A percentile compares a stretch with the other conserved stretches of the same genome.
phyloP scores from a whole-genome alignment of 2,888 invertebrate species.

The Acanthosoma haemorrhoidale region DNA sequence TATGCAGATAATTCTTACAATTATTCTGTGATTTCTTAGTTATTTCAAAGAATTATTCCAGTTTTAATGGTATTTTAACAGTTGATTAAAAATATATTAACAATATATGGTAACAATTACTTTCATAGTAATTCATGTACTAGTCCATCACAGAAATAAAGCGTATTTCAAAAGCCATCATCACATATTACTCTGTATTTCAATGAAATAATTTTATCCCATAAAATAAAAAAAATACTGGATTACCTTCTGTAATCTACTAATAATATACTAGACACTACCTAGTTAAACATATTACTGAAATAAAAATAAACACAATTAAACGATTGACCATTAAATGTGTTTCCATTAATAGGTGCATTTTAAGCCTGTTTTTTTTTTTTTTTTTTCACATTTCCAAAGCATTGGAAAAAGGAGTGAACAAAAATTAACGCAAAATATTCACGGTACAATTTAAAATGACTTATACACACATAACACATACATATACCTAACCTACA shows the following conservation, averaged over 20 bases:
- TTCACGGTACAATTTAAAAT: too few species aligned
- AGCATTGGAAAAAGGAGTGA: not conserved
- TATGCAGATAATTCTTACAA: not conserved
- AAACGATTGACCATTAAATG: not conserved
- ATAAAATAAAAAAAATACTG: too few species aligned
- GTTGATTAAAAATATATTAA: slow-evolving; percentile 8
- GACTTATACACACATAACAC: too few species aligned
- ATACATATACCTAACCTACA: too few species aligned
- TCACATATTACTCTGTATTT: not conserved
- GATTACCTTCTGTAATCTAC: too few species aligned
- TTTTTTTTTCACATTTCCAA: not conserved
- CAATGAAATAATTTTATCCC: slow-evolving; percentile 3
- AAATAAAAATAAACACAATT: not conserved
- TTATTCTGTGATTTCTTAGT: slow-evolving; percentile 8
- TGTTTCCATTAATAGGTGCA: too few species aligned
- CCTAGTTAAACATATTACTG: not conserved
- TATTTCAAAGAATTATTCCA: not conserved
- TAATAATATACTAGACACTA: too few species aligned
- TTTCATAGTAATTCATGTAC: slow-evolving; percentile 10
- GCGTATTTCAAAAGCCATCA: slow-evolving; percentile 8
- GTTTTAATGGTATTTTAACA: not conserved
- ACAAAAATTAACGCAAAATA: too few species aligned
- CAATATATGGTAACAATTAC: not conserved
- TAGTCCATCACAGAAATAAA: slow-evolving; percentile 12
- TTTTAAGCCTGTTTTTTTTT: too few species aligned